Evolutionary conservation across 2,797 vertebrate species (phyloP), one percentile per base, ranked within the genome.

Genomic region (Selene dorsalis): DNA sequence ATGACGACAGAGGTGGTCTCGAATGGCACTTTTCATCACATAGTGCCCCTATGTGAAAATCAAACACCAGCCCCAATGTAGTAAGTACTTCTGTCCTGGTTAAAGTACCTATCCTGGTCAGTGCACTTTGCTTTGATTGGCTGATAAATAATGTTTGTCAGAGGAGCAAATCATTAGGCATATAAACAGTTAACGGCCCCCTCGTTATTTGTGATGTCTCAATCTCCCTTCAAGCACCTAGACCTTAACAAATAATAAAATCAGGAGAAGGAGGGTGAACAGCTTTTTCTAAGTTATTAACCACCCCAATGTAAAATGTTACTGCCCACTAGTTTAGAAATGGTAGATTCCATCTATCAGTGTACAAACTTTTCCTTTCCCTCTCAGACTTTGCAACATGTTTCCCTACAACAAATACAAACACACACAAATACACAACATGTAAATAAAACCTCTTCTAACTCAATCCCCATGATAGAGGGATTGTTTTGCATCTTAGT

Each of bases 61-160:
- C 68, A 70, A 57, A 82, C 76, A 71, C 61, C 84, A 79, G 52
- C 79, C 78, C 88, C 65, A 84, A 87, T 69, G 88, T 82, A 85
- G 64, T 87, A 94, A 94, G 93, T 94, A 94, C 93, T 94, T 90
- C 72, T 88, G 91, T 94, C 90, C 92, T 91, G 87, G 91, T 93
- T 92, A 72, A 93, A 91, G 90, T 91, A 91, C 89, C 86, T 88
- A 78, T 91, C 87, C 73, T 88, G 84, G 87, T 94, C 93, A 95
- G 94, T 94, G 93, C 93, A 93, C 90, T 91, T 90, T 88, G 91
- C 91, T 93, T 91, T 81, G 86, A 90, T 92, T 92, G 88, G 91
- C 92, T 94, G 91, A 91, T 89, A 90, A 92, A 91, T 90, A 92
- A 91, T 77, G 60, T 86, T 86, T 86, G 83, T 87, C 87, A 82